Evolutionary conservation across 1,140 invertebrate genomes (phyloP).

Genomic region (Sipha flava): DNA sequence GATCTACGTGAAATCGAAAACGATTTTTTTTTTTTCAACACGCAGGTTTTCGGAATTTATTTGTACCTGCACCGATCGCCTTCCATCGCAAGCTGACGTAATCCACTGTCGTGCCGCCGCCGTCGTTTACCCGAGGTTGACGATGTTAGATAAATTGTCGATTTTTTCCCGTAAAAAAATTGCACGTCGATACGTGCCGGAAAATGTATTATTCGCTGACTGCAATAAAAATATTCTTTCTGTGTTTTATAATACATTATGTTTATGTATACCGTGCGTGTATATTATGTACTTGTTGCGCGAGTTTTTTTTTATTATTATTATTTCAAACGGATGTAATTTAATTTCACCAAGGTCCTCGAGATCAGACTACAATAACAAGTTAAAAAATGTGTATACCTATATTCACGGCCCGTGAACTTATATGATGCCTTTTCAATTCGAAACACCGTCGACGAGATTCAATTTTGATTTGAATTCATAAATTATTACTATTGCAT

Average conservation of each 20-base stretch:
- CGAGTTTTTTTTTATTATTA: slow-evolving; percentile 18
- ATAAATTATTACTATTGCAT: no score
- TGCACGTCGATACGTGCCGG: not conserved
- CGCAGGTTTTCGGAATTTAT: not conserved
- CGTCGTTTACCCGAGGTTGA: not conserved
- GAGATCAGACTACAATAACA: slow-evolving; percentile 25
- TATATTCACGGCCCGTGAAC: not conserved
- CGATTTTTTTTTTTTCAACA: not conserved
- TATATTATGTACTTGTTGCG: not conserved
- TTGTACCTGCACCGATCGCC: not conserved
- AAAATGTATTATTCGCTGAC: no score
- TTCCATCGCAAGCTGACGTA: no score
- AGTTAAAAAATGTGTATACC: not conserved
- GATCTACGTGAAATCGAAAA: not conserved
- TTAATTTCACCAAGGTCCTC: slow-evolving; percentile 28
- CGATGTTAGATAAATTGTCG: no score
- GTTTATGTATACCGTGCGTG: not conserved
- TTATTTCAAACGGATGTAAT: slow-evolving; percentile 25
- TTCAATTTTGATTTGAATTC: no score
- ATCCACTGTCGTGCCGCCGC: no score
- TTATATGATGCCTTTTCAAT: slow-evolving; percentile 4
- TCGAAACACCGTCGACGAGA: not conserved
- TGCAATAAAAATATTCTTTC: no score
- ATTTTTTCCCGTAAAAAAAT: not conserved
- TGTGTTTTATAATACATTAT: no score